phyloP scores from a whole-genome alignment of 2,797 vertebrate genomes.

The Hemibagrus guttatus region DNA sequence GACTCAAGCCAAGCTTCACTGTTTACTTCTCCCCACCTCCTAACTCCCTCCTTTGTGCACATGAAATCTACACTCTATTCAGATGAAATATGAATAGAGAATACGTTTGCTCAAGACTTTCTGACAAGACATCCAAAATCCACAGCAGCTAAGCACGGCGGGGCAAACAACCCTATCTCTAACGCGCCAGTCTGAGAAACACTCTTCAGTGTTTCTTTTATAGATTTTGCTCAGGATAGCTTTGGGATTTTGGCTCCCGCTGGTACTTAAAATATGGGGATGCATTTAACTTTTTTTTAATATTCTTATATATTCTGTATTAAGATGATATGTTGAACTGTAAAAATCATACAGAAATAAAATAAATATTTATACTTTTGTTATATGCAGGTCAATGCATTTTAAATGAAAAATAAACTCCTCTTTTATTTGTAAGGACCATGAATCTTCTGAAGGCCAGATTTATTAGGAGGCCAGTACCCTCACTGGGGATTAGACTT shows the following conservation, averaged over 20 bases:
- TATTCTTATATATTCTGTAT: background rate
- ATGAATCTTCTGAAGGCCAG: slow-evolving; percentile 6
- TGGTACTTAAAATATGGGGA: background rate
- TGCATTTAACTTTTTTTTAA: background rate
- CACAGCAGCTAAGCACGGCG: slow-evolving; percentile 63
- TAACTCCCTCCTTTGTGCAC: slow-evolving; percentile 21
- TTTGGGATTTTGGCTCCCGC: background rate
- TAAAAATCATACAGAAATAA: background rate
- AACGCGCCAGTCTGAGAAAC: background rate
- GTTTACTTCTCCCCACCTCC: background rate
- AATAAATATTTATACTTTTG: background rate
- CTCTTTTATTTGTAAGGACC: background rate
- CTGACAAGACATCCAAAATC: slow-evolving; percentile 68
- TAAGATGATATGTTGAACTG: background rate
- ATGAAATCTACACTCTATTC: slow-evolving; percentile 73
- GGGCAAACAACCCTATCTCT: slow-evolving; percentile 60
- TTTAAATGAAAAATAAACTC: background rate
- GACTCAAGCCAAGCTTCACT: background rate
- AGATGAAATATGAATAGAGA: slow-evolving; percentile 66
- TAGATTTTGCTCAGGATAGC: background rate
- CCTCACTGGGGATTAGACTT: slow-evolving; percentile 62
- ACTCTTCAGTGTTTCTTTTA: background rate
- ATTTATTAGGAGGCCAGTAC: slow-evolving; percentile 51
- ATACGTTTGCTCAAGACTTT: slow-evolving; percentile 66
- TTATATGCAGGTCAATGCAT: background rate